Base-by-base conservation (phyloP, 2,888 invertebrate genomes). In the Hirtodrosophila duncani region DNA sequence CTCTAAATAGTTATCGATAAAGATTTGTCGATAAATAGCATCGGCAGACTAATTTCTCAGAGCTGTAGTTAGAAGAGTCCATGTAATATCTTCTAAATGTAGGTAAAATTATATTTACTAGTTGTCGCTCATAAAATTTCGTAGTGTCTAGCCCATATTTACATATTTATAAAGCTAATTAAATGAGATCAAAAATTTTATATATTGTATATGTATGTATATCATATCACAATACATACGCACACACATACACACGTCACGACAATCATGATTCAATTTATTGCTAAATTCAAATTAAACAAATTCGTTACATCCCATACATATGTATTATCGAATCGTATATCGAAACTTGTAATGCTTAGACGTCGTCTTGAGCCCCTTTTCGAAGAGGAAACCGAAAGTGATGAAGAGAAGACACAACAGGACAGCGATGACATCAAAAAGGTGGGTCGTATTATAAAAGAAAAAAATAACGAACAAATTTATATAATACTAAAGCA, bases 321-420 rank as follows among this genome's bases (percentile, higher is more conserved):
- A 51, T 37, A 51, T 52, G 51, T 51, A 51, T 38, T 51, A 51
- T 51, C 59, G 65, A 60, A 56, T 31, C 44, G 33, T 44, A 49
- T 34, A 27, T 30, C 53, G 36, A 37, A 18, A 37, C 41, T 42
- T 63, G 72, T 61, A 86, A 71, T 71, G 72, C 72, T 57, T 84
- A 91, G 92, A 85, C 89, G 93, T 86, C 90, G 94, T 68, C 87
- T 95, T 81, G 95, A 95, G 84, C 94, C 95, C 37, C 89, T 95
- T 3, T 90, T 93, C 63, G 94, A 95, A 87, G 95, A 95, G 87
- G 94, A 95, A 68, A 93, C 93, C 11, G 92, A 92, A 79, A 91
- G 91, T 67, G 89, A 88, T 56, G 88, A 89, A 59, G 86, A 86
- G 69, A 84, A 85, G 63, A 85, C 85, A 10, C 86, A 86, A 46